Evolutionary conservation across 92 coral and sea anemone genomes (phyloP), one percentile per base, ranked within the genome.

Genomic region (Phymanthus crucifer): DNA sequence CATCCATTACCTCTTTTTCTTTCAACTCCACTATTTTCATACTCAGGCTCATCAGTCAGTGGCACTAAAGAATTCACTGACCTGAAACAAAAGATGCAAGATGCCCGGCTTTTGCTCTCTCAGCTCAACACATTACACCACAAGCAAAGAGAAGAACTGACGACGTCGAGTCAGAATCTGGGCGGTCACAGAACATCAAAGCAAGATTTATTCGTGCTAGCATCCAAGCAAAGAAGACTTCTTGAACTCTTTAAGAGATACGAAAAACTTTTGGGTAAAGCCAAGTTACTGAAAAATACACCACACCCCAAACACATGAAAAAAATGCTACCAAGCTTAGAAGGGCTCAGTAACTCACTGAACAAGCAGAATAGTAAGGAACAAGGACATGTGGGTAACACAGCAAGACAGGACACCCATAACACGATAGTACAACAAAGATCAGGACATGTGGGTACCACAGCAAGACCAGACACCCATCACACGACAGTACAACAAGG

Each of bases 221-320:
- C 97, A 4, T 32, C 64, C 45, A 89, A 86, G 40, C 97, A 93
- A 78, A 88, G 81, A 75, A 78, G 86, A 76, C 56, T 93, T 31
- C 68, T 93, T 19, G 79, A 31, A 11, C 78, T 85, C 36, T 87
- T 90, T 29, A 86, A 83, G 8, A 70, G 87, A 56, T 88, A 87
- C 43, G 87, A 90, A 72, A 89, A 85, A 6, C 79, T 87, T 6
- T 67, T 93, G 72, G 76, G 43, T 9, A 87, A 83, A 81, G 61
- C 90, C 12, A 90, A 85, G 72, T 34, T 73, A 9, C 57, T 87
- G 29, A 93, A 90, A 76, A 61, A 13, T 29, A 61, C 17, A 33
- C 68, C 29, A 26, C 34, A 61, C 12, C 14, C 34, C 10, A 61
- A 29, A 61, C 33, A 61, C 8, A 18, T 13, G 0, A 61, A 27